These are phyloP conservation scores for Oreohelix idahoensis DNA, from an alignment of 1,140 invertebrate genomes.

Conservation along the genomic window DNA sequence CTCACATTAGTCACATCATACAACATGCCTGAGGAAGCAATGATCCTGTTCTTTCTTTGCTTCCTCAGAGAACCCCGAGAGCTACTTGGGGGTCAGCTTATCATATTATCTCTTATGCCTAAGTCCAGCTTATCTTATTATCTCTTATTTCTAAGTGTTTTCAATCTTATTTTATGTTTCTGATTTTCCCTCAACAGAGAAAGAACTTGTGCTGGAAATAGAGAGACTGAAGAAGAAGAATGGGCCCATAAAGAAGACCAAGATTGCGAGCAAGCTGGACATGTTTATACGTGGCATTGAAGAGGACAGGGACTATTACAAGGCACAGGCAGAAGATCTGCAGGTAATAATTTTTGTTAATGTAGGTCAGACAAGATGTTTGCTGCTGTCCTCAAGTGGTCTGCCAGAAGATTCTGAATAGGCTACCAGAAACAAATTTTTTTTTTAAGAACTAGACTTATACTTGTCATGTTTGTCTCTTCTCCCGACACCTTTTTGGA, in stretches of 20 bases:
- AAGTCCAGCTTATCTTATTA: no score
- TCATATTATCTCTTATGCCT: no score
- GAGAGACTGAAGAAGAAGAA: constrained; percentile 70
- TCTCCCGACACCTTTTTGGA: no score
- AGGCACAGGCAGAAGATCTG: constrained; percentile 68
- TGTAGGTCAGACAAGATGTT: no score
- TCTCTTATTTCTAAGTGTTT: neutral
- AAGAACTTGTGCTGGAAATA: constrained; percentile 72
- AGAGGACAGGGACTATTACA: constrained; percentile 73
- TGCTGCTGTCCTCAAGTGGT: no score
- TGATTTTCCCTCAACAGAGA: constrained; percentile 59
- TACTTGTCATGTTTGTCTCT: neutral
- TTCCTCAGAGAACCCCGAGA: no score
- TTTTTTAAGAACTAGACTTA: neutral
- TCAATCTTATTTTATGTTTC: neutral
- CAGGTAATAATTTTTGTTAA: constrained; percentile 42
- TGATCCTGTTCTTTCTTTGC: no score
- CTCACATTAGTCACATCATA: no score
- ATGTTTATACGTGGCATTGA: constrained; percentile 70
- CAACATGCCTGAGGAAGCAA: no score
- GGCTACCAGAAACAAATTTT: no score
- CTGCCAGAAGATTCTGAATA: no score
- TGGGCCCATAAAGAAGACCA: constrained; percentile 58
- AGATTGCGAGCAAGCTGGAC: constrained; percentile 68
- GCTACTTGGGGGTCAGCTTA: no score